These are phyloP conservation scores for Eulemur rubriventer DNA, from an alignment of 2,797 vertebrate species.

Conservation along the genomic window DNA sequence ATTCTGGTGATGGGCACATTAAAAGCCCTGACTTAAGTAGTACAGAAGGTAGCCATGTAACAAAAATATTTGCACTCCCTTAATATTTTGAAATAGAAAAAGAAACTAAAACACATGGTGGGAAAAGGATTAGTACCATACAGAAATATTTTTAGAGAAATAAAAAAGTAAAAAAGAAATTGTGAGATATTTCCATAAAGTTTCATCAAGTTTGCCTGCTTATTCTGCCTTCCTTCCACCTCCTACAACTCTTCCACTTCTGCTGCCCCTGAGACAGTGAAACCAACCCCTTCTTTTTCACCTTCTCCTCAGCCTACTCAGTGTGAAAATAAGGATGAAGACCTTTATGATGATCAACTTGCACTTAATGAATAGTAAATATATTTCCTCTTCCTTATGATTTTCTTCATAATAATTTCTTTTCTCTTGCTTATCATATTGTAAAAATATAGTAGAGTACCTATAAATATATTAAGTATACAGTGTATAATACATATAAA, in stretches of 20 bases:
- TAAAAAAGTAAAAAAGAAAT: not conserved
- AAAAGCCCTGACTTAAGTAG: too few species aligned
- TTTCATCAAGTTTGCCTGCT: not conserved
- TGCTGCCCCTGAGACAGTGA: not conserved
- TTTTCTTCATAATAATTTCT: not conserved
- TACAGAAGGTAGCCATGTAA: too few species aligned
- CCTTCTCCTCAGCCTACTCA: not conserved
- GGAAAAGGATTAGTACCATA: not conserved
- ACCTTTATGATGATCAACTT: not conserved
- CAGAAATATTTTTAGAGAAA: not conserved
- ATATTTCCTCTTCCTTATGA: not conserved
- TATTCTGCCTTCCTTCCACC: not conserved
- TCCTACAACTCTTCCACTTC: not conserved
- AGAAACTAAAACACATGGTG: not conserved
- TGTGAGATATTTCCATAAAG: not conserved
- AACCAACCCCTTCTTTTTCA: not conserved
- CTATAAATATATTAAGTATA: not conserved
- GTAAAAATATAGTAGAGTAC: not conserved
- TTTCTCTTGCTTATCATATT: not conserved
- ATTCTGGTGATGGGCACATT: too few species aligned
- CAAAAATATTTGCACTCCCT: too few species aligned
- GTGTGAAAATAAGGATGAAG: not conserved
- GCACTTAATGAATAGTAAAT: not conserved
- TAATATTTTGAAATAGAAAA: too few species aligned
- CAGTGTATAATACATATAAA: not conserved